Evolutionary conservation across 2,888 invertebrate genomes (phyloP), one percentile per base, ranked within the genome.

Genomic region (Napeogenes inachia): DNA sequence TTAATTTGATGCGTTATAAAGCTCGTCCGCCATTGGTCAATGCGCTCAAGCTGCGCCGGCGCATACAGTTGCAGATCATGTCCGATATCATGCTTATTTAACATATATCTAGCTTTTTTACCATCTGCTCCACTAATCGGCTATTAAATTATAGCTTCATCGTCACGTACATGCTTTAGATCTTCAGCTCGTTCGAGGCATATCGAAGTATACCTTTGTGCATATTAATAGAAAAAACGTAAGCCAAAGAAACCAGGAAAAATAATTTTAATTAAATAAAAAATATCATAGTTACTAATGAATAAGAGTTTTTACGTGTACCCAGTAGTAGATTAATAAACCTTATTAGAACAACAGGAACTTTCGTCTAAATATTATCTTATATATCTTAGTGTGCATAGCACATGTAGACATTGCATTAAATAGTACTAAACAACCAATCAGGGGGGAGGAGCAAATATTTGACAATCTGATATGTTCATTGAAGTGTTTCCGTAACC

Each of bases 401-500:
- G 2, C 6, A 56, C 30, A 42, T 21, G 30, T n/a, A 55, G 8
- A 21, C 13, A 33, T 10, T 2, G n/a, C 13, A 50, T 30, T 42
- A 47, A 58, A 53, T 56, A 56, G 47, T 59, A 57, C 32, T 10
- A 6, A 42, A 42, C 42, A 42, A 10, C 12, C 8, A 79, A 75
- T 65, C 71, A 71, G 75, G 77, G 74, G 75, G 71, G 66, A 65
- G 65, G 66, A 67, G 72, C 75, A 84, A 87, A 89, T 87, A 85
- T 89, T 89, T 80, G 78, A 82, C 75, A 80, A 81, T 84, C 74
- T 78, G 84, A 84, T 84, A 85, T 80, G 77, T 73, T 76, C 76
- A 73, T 73, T 78, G 72, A 79, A 86, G 86, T 84, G 82, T 87
- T 87, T 88, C 85, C 85, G 89, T 86, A 85, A 89, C 87, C 79